Base-by-base conservation (phyloP, 2,113 vertebrate species). In the Gallinago undulata region DNA sequence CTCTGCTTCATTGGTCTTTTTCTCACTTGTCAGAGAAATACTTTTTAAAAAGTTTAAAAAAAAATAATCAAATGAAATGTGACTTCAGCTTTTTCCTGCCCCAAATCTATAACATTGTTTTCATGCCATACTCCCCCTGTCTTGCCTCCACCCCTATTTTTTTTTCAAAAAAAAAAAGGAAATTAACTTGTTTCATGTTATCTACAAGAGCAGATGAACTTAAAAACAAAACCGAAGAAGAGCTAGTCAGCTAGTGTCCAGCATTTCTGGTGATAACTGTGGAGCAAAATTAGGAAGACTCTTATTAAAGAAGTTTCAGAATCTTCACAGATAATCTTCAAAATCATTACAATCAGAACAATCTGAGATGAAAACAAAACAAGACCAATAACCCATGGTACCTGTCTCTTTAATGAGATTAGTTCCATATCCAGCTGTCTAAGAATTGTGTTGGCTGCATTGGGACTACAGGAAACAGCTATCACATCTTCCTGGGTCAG, bases 391-490 rank as follows among this genome's bases (percentile, higher is more conserved):
- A 92, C 91, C 86, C 87, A 86, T 96, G 92, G 97, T 98, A 99
- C 99, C 99, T 99, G 99, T 97, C 99, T 98, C 98, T 99, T 99
- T 88, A 99, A 98, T 9, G 99, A 99, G 97, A 99, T 99, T 96
- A 99, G 97, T 96, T 99, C 99, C 99, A 99, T 99, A 98, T 99
- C 99, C 97, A 99, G 98, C 92, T 99, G 99, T 76, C 99, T 98
- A 84, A 99, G 98, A 92, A 99, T 99, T 30, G 99, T 99, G 98
- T 98, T 99, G 93, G 99, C 99, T 45, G 99, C 99, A 41, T 98
- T 99, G 94, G 98, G 98, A 87, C 99, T 99, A 98, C 99, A 99
- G 96, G 99, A 99, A 63, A 99, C 98, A 13, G 99, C 99, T 96
- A 99, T 98, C 87, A 99, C 99, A 69, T 99, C 99, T 97, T 99